Evolutionary conservation across 2,888 invertebrate species (phyloP).

Genomic region (Rhorus exstirpatorius): DNA sequence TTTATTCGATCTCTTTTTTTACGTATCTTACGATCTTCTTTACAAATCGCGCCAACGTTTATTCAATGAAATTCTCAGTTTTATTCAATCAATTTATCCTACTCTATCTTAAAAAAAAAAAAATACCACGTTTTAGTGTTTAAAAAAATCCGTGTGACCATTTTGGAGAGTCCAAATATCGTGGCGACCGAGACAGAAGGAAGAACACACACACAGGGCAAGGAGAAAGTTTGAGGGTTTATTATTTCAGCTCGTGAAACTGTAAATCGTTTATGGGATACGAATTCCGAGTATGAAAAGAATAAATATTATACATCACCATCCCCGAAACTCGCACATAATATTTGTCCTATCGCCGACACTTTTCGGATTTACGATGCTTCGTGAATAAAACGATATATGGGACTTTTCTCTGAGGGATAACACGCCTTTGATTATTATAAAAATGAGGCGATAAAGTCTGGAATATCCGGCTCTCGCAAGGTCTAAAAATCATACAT

Average conservation of each 20-base stretch:
- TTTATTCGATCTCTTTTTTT: too few relatives aligned
- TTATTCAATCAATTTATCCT: too few relatives aligned
- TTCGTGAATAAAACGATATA: conserved; percentile 11
- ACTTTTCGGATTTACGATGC: conserved; percentile 11
- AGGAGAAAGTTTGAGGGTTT: conserved; percentile 9
- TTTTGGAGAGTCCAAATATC: too few relatives aligned
- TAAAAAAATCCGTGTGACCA: too few relatives aligned
- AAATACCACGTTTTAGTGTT: too few relatives aligned
- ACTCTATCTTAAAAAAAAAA: too few relatives aligned
- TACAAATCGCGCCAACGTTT: too few relatives aligned
- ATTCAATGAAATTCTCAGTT: too few relatives aligned
- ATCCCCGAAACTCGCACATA: neutral
- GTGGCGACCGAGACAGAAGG: too few relatives aligned
- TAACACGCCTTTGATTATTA: neutral
- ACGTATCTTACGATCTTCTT: too few relatives aligned
- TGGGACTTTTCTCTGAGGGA: neutral
- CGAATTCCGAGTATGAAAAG: conserved; percentile 52
- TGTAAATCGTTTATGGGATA: conserved; percentile 49
- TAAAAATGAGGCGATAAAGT: conserved; percentile 8
- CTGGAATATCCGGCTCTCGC: neutral
- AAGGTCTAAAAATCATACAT: conserved; percentile 36
- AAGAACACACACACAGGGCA: too few relatives aligned
- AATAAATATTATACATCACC: neutral
- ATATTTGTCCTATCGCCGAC: conserved; percentile 1
- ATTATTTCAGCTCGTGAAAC: conserved; percentile 17